Base-by-base conservation (phyloP, 2,797 vertebrate species). In the Siniperca scherzeri region DNA sequence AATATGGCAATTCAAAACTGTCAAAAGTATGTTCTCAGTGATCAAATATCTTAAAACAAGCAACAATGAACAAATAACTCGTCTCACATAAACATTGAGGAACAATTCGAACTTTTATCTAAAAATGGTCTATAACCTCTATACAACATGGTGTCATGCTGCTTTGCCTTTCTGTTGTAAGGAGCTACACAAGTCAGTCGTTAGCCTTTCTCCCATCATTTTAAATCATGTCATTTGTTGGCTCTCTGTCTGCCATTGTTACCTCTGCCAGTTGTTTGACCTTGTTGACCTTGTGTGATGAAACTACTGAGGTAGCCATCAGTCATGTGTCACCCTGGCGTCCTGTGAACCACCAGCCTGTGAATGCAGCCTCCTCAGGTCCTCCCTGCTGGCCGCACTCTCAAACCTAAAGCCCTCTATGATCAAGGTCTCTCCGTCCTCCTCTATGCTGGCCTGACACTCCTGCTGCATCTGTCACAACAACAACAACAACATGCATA, bases 331-430 rank as follows among this genome's bases (percentile, higher is more conserved):
- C 12, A 1, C 36, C 16, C 56, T 48, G 53, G 30, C 3, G 6
- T 83, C 75, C 36, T 77, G 52, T 52, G 21, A 52, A 9, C 21
- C 55, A 71, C 30, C 77, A 46, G 78, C n/a, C 61, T 66, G 84
- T 78, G 77, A 77, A 52, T 74, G 77, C 76, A 67, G 76, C 72
- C 38, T 87, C 75, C 48, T 85, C 75, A 94, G 85, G 22, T 91
- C 88, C 48, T 94, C 87, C 36, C 62, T 50, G 77, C 77, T 89
- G 70, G 72, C 52, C 3, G 74, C 81, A 44, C 85, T 84, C 84
- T 88, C 75, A 88, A 95, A 95, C 72, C 84, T 80, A 81, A 92
- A 91, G 79, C 91, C 93, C 1, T 92, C 93, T 25, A 95, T 85
- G 81, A 93, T 42, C 91, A 94, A 82, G 61, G 81, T 84, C 56